Percentiles rank a stretch among this genome's conserved stretches.
phyloP scores from a whole-genome alignment of 2,888 invertebrate genomes.

The Meliscaeva auricollis region DNA sequence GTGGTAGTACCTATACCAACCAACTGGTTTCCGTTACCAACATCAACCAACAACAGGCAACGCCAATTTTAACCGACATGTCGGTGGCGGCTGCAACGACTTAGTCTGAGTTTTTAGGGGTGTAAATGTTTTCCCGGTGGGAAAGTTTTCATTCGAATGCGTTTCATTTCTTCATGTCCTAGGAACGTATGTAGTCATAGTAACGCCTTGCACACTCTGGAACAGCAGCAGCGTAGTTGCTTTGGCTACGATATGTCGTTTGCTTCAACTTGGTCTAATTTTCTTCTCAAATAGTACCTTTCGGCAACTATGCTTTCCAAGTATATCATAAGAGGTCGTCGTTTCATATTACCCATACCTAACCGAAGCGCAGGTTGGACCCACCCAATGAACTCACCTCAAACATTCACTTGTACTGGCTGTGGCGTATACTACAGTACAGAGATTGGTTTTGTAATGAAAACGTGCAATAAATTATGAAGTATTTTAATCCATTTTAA shows the following conservation, averaged over 20 bases:
- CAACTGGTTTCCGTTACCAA: slow-evolving; percentile 65
- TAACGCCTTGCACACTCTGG: slow-evolving; percentile 18
- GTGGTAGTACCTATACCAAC: slow-evolving; percentile 19
- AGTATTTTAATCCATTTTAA: slow-evolving; percentile 72
- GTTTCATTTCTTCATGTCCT: slow-evolving; percentile 34
- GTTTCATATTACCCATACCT: slow-evolving; percentile 24
- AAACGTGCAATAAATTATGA: slow-evolving; percentile 73
- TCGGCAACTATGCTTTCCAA: slow-evolving; percentile 53
- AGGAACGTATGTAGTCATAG: slow-evolving; percentile 11
- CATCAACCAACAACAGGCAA: slow-evolving; percentile 65
- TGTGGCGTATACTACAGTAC: slow-evolving; percentile 26
- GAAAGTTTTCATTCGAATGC: slow-evolving; percentile 73
- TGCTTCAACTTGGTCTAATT: slow-evolving; percentile 56
- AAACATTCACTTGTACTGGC: slow-evolving; percentile 59
- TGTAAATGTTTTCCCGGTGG: slow-evolving; percentile 66
- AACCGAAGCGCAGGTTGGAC: slow-evolving; percentile 5
- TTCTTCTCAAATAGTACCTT: slow-evolving; percentile 59
- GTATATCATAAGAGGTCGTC: slow-evolving; percentile 41
- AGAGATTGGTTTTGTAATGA: slow-evolving; percentile 73
- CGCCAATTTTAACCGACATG: slow-evolving; percentile 59
- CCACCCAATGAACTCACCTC: slow-evolving; percentile 48
- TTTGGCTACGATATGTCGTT: slow-evolving; percentile 53
- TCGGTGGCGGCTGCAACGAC: slow-evolving; percentile 45
- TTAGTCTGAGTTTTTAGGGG: slow-evolving; percentile 64
- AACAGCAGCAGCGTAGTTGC: slow-evolving; percentile 26